Percentiles rank a stretch among this genome's conserved stretches.
These are phyloP conservation scores for Spea bombifrons DNA, from an alignment of 2,113 vertebrate genomes.

Conservation along the genomic window DNA sequence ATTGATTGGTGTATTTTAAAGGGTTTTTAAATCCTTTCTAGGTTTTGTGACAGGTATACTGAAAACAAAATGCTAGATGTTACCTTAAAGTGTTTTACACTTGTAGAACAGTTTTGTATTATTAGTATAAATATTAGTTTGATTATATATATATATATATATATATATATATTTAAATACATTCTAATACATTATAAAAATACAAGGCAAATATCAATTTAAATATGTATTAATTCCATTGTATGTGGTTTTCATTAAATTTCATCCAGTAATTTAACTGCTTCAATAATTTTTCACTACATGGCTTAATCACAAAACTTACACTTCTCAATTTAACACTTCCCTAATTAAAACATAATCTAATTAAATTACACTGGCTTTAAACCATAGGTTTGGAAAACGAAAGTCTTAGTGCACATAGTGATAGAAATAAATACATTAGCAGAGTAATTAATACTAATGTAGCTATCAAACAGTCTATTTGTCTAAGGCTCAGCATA, in stretches of 20 bases:
- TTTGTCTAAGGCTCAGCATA: neutral
- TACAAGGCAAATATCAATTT: neutral
- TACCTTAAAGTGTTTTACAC: too few species aligned
- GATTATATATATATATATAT: too few species aligned
- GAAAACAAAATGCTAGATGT: too few species aligned
- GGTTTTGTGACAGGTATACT: too few species aligned
- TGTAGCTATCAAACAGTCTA: neutral
- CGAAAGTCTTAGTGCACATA: neutral
- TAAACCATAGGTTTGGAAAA: neutral
- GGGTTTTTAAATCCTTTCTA: too few species aligned
- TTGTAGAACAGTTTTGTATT: too few species aligned
- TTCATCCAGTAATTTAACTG: neutral
- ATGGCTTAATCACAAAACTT: neutral
- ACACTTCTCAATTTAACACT: neutral
- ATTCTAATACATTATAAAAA: neutral
- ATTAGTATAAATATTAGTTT: too few species aligned
- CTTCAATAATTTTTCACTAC: conserved; percentile 1
- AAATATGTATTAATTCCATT: neutral
- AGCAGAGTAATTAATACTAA: conserved; percentile 1
- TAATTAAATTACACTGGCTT: neutral
- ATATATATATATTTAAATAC: neutral
- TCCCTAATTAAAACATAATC: conserved; percentile 1
- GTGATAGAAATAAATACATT: neutral
- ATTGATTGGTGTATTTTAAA: too few species aligned
- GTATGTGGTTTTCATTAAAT: neutral